A percentile compares a stretch with the other conserved stretches of the same genome.
phyloP scores from a whole-genome alignment of 2,888 invertebrate species.

The Hyppa rectilinea region DNA sequence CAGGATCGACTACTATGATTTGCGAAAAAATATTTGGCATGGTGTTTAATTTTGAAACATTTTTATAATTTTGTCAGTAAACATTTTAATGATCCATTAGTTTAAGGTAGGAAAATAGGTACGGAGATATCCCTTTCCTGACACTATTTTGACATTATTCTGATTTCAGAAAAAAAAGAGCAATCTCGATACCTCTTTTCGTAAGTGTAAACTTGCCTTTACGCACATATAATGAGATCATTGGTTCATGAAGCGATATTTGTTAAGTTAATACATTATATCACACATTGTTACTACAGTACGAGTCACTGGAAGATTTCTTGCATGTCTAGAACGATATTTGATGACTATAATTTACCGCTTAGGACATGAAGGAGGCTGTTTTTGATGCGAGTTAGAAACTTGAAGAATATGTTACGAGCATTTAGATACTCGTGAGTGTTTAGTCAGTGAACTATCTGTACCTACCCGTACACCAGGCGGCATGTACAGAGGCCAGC shows the following conservation, averaged over 20 bases:
- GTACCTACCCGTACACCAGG: background rate
- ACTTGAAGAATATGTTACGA: slow-evolving; percentile 6
- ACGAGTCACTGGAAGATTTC: slow-evolving; percentile 8
- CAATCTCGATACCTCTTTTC: too few species aligned
- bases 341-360: slow-evolving; percentile 34
- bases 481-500: too few species aligned
- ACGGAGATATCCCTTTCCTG: too few species aligned
- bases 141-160: too few species aligned
- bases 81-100: too few species aligned
- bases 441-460: background rate
- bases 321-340: slow-evolving; percentile 31
- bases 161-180: too few species aligned
- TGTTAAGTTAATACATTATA: slow-evolving; percentile 10
- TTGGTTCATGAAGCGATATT: background rate
- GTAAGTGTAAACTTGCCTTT: slow-evolving; percentile 4
- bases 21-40: too few species aligned
- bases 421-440: background rate
- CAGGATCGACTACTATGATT: too few species aligned
- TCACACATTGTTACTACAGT: background rate
- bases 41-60: too few species aligned
- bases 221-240: background rate
- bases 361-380: slow-evolving; percentile 23
- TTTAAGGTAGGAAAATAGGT: too few species aligned
- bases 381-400: slow-evolving; percentile 12
- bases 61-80: too few species aligned